Percentiles rank a stretch among this genome's conserved stretches.
phyloP scores from a whole-genome alignment of 1,140 invertebrate genomes.

The Bombus confusus region DNA sequence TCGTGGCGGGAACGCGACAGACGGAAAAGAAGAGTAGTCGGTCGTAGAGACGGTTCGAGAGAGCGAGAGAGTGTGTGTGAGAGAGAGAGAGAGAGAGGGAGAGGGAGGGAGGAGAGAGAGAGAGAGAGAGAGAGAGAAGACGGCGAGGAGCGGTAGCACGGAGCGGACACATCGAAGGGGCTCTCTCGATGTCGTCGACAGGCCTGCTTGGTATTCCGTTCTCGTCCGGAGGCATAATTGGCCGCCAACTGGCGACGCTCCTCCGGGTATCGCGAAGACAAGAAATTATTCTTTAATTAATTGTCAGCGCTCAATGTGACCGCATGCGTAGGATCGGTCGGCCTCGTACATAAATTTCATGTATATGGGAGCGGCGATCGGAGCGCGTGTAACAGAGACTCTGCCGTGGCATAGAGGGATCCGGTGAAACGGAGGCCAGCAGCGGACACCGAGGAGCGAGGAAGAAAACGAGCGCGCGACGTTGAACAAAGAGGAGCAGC shows the following conservation, averaged over 20 bases:
- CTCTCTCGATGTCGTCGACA: constrained; percentile 66
- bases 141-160: constrained; percentile 24
- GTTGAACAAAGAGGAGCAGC: background rate
- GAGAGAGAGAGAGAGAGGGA: background rate
- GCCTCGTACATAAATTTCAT: constrained; percentile 74
- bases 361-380: constrained; percentile 66
- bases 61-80: no score
- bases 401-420: background rate
- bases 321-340: constrained; percentile 66
- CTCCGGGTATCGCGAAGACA: constrained; percentile 79
- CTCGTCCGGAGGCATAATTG: constrained; percentile 80
- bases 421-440: constrained; percentile 23
- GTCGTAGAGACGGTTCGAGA: background rate
- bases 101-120: background rate
- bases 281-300: constrained; percentile 84
- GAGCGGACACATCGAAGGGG: constrained; percentile 45
- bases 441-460: background rate
- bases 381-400: constrained; percentile 38
- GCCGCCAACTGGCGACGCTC: constrained; percentile 80
- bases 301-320: constrained; percentile 78
- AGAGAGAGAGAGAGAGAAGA: constrained; percentile 11
- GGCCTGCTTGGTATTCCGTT: constrained; percentile 80
- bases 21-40: constrained; percentile 3
- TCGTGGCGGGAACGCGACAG: background rate
- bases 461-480: background rate